These are phyloP conservation scores for Drosophila kikkawai DNA, from an alignment of 1,140 invertebrate species.

Conservation along the genomic window DNA sequence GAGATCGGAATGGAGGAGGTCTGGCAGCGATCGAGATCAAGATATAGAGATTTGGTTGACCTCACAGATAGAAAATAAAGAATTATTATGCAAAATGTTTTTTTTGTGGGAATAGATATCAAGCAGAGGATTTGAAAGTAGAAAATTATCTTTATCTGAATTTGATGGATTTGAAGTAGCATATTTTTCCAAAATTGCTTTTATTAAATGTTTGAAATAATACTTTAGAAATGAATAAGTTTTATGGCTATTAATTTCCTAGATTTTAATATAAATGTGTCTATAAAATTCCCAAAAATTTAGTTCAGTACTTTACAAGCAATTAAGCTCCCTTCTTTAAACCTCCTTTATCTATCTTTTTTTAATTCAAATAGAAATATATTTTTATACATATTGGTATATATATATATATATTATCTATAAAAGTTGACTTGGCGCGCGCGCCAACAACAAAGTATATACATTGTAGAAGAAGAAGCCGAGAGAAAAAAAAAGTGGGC, in stretches of 20 bases:
- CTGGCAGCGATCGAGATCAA: constrained; percentile 2
- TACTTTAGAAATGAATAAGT: not conserved
- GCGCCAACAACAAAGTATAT: constrained; percentile 59
- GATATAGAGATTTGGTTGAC: constrained; percentile 15
- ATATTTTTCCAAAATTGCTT: not conserved
- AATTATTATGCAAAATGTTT: constrained; percentile 1
- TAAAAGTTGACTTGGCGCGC: constrained; percentile 74
- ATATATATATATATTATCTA: constrained; percentile 43
- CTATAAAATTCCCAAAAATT: too few species aligned
- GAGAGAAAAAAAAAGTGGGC: constrained; percentile 67
- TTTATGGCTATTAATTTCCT: not conserved
- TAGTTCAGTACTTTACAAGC: too few species aligned
- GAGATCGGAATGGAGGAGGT: constrained; percentile 2
- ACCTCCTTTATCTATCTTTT: not conserved
- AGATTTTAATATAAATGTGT: too few species aligned
- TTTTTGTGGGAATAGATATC: not conserved
- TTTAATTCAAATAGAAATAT: constrained; percentile 44
- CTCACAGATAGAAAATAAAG: constrained; percentile 2
- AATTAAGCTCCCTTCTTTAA: too few species aligned
- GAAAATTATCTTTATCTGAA: not conserved
- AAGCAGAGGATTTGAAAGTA: not conserved
- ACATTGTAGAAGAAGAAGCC: constrained; percentile 30
- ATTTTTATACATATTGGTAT: constrained; percentile 26
- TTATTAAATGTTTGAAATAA: not conserved
- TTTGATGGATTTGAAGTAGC: not conserved